Conservation (phyloP, 1,140 invertebrate genomes). For the Nomia melanderi region DNA sequence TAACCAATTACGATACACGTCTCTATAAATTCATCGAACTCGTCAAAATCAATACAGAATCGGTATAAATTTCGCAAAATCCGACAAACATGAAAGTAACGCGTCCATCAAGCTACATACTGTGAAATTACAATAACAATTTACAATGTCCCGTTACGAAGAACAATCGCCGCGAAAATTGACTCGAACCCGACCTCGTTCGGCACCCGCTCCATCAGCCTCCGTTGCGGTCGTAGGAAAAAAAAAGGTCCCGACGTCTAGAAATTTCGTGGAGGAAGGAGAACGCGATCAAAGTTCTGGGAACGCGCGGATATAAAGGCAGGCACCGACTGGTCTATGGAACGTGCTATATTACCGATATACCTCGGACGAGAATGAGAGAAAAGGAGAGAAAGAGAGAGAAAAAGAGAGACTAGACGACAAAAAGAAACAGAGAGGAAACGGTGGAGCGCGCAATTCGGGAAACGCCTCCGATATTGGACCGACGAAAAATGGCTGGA, state of each 20-base stretch:
- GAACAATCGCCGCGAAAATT: no score
- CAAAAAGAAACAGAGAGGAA: neutral
- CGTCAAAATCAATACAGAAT: no score
- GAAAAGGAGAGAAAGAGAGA: neutral
- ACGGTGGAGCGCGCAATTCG: conserved; percentile 2
- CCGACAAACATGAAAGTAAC: no score
- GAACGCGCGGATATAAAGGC: conserved; percentile 33
- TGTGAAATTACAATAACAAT: no score
- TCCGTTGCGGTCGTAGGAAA: neutral
- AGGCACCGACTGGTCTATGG: conserved; percentile 10
- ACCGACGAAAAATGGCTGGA: conserved; percentile 25
- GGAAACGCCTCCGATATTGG: conserved; percentile 36
- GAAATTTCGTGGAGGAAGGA: neutral
- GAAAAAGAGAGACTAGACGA: no score
- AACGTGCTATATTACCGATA: conserved; percentile 43
- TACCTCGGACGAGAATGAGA: no score
- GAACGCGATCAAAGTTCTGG: conserved; percentile 5
- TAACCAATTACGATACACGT: no score
- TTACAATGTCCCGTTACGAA: no score
- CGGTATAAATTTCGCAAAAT: no score
- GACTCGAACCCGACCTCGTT: no score
- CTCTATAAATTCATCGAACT: no score
- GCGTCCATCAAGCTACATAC: no score
- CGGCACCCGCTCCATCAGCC: neutral
- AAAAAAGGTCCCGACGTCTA: neutral